Base-by-base conservation (phyloP, 2,888 invertebrate genomes). In the Oeneis ivallda region DNA sequence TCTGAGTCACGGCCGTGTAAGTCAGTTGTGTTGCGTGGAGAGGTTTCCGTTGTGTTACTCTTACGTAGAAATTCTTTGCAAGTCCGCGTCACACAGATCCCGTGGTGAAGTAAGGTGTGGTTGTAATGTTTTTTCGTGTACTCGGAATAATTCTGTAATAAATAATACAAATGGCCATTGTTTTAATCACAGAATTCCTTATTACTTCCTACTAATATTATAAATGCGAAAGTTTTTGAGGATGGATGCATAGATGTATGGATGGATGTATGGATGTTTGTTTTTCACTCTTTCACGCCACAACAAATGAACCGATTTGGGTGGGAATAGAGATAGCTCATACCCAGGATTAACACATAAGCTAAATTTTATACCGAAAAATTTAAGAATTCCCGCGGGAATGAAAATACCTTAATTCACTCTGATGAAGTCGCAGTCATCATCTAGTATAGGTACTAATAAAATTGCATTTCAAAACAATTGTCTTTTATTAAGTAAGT, bases 81-180 rank as follows among this genome's bases (percentile, higher is more conserved):
- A 11, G 71, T 74, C 7, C 71, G 66, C 0, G 77, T 72, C 26
- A 79, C 64, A 47, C 81, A 82, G 3, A 77, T 64, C 0, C 81
- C 79, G 53, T 76, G 74, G 8, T 72, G 60, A 1, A 78, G 64
- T 61, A 69, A 67, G 0, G 78, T 70, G 61, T 81, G 77, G 59
- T 82, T 81, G 60, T 72, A 78, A 61, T 77, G 79, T 39, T 66
- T 72, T 4, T 58, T 65, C 1, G 34, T 47, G n/a, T 75, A 66
- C 5, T 68, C 73, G 0, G 79, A 77, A 68, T 78, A 81, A 53
- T 75, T 75, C 80, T 81, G 74, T 0, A 77, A 76, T 39, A 59
- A 26, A 37, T 1, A 47, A 5, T 26, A 26, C 26, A 26, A 26
- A 26, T 4, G 1, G 26, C 26, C 26, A 26, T 26, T 26, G 26